Conservation (phyloP, 37 sponge, comb jelly and placozoan species). For the Ianthella basta region DNA sequence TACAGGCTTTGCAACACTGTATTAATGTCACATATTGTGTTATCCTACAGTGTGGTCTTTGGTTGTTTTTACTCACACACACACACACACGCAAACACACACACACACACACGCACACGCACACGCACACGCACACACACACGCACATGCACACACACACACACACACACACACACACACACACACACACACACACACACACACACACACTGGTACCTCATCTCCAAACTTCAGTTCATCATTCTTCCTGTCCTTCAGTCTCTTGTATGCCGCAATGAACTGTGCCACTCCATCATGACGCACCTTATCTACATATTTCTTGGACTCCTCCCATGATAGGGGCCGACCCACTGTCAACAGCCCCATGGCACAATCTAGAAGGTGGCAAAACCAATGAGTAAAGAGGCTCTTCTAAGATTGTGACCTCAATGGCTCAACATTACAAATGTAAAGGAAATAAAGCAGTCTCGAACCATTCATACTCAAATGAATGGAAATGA, state of each 20-base stretch:
- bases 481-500: too few species aligned
- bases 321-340: slow-evolving; percentile 94
- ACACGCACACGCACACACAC: slow-evolving; percentile 25
- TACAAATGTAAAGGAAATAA: too few species aligned
- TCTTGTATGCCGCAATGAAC: slow-evolving; percentile 80
- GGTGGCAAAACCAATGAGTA: too few species aligned
- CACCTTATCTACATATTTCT: slow-evolving; percentile 85
- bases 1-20: too few species aligned
- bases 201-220: slow-evolving; percentile 62
- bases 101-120: neutral
- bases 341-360: slow-evolving; percentile 88
- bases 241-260: slow-evolving; percentile 63
- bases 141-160: slow-evolving; percentile 17
- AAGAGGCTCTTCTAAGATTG: too few species aligned
- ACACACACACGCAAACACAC: too few species aligned
- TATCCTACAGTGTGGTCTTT: too few species aligned
- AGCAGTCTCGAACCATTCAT: too few species aligned
- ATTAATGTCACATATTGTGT: too few species aligned
- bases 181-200: slow-evolving; percentile 22
- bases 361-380: slow-evolving; percentile 68
- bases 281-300: slow-evolving; percentile 79
- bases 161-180: slow-evolving; percentile 30
- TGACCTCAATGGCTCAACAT: too few species aligned
- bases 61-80: too few species aligned
- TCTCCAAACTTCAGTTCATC: slow-evolving; percentile 97